phyloP scores from a whole-genome alignment of 2,888 invertebrate genomes.

The Sympetrum striolatum region DNA sequence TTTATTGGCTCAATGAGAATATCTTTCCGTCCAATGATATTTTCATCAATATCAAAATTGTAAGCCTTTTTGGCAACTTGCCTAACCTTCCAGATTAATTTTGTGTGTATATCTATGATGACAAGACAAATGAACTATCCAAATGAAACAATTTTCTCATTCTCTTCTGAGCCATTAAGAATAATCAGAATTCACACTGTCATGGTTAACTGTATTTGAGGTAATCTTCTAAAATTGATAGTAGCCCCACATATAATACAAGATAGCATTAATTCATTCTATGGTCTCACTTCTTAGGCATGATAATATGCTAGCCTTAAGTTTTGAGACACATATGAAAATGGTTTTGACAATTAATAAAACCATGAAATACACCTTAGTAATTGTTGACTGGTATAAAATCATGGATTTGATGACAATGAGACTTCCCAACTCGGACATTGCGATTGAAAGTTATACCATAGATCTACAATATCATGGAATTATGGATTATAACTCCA shows the following conservation, averaged over 20 bases:
- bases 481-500: not conserved
- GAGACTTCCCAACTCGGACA: not conserved
- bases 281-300: not conserved
- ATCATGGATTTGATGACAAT: not conserved
- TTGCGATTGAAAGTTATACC: constrained; percentile 3
- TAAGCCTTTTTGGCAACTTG: not conserved
- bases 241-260: not conserved
- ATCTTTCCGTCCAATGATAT: constrained; percentile 31
- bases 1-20: not conserved
- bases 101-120: not conserved
- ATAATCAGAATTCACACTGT: not conserved
- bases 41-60: not conserved
- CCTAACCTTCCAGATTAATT: not conserved
- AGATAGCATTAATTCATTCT: not conserved
- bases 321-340: not conserved
- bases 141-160: not conserved
- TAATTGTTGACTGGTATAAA: not conserved
- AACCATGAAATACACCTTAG: not conserved
- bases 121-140: not conserved
- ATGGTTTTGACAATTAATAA: not conserved
- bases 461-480: not conserved
- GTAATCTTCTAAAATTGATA: constrained; percentile 29
- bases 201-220: not conserved
- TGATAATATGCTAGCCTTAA: not conserved
- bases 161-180: not conserved